Conservation (phyloP, 2,888 invertebrate genomes). For the Hedychridium roseum region DNA sequence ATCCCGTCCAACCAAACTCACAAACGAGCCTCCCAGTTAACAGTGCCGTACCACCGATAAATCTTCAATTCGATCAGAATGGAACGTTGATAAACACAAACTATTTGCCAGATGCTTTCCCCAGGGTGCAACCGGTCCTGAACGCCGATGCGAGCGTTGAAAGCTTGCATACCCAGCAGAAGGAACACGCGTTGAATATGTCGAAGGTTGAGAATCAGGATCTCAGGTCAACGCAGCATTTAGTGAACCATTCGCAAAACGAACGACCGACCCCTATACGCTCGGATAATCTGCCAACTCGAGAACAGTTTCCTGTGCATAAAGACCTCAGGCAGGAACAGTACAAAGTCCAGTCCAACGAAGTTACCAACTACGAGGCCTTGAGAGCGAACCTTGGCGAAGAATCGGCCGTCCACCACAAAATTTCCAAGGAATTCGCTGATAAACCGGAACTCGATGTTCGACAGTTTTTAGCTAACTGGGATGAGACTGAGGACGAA, state of each 20-base stretch:
- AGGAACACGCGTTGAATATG: conserved; percentile 11
- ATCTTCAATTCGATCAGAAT: conserved; percentile 60
- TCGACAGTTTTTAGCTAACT: conserved; percentile 60
- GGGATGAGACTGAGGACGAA: conserved; percentile 61
- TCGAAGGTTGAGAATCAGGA: conserved; percentile 23
- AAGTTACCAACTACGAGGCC: conserved; percentile 20
- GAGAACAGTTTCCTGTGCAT: conserved; percentile 25
- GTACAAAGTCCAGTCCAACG: conserved; percentile 16
- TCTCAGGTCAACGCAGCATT: conserved; percentile 29
- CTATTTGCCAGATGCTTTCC: conserved; percentile 42
- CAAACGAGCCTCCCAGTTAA: conserved; percentile 1
- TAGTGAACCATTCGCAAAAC: conserved; percentile 22
- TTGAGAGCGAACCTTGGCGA: conserved; percentile 17
- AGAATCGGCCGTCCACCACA: conserved; percentile 24
- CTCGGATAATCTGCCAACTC: conserved; percentile 18
- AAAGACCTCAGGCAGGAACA: conserved; percentile 24
- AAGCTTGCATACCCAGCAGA: too few relatives aligned
- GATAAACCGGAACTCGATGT: conserved; percentile 60
- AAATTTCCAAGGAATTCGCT: conserved; percentile 30
- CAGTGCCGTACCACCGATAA: conserved; percentile 49
- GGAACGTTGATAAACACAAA: conserved; percentile 57
- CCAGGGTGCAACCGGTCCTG: conserved; percentile 23
- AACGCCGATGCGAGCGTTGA: conserved; percentile 10
- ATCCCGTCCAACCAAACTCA: conserved; percentile 48
- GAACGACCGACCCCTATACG: conserved; percentile 16